A percentile compares a stretch with the other conserved stretches of the same genome.
These are phyloP conservation scores for Nansenia antarctica DNA, from an alignment of 2,113 vertebrate genomes.

Conservation along the genomic window DNA sequence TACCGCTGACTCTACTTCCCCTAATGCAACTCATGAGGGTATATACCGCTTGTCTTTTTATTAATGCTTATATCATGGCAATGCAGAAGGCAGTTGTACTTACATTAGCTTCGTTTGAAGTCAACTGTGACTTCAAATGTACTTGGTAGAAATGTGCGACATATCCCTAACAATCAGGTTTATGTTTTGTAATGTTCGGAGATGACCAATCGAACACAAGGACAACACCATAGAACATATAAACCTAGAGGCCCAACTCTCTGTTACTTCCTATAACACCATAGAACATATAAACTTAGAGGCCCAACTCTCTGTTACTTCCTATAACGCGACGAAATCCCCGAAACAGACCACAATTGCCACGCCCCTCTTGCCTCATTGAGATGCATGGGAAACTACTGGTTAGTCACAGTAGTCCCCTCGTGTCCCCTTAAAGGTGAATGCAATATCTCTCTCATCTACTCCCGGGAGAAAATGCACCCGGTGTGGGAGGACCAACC, in stretches of 20 bases:
- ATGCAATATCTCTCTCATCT: neutral
- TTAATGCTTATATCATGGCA: constrained; percentile 8
- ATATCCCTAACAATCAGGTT: neutral
- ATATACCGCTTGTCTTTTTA: constrained; percentile 28
- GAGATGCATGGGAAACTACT: no score
- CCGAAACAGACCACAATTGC: no score
- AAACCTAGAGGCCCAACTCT: no score
- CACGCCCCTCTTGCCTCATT: no score
- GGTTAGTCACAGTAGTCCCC: constrained; percentile 28
- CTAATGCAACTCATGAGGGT: neutral
- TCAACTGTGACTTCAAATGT: neutral
- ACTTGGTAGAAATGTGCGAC: neutral
- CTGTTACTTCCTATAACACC: no score
- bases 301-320: no score
- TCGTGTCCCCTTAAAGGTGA: constrained; percentile 14
- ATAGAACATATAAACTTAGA: no score
- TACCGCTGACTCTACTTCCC: constrained; percentile 62
- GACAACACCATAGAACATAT: neutral
- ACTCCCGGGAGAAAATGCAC: neutral
- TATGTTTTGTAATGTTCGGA: constrained; percentile 1
- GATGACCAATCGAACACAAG: neutral
- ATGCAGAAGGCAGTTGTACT: constrained; percentile 54
- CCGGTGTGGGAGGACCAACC: neutral
- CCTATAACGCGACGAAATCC: no score
- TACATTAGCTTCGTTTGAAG: neutral